Base-by-base conservation (phyloP, 2,888 invertebrate species). In the Lysandra coridon region DNA sequence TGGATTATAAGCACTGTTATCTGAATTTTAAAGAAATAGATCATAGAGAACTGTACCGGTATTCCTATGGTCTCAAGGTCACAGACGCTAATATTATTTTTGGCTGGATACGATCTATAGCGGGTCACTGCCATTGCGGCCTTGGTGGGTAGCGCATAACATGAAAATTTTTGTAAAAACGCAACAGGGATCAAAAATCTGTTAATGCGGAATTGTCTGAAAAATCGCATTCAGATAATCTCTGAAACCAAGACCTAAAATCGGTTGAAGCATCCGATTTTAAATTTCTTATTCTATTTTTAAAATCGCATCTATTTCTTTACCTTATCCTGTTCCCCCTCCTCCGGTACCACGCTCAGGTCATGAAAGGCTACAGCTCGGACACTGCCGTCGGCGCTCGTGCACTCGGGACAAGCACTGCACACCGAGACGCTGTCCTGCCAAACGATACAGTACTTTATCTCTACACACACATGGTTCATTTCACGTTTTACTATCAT, bases 271-370 rank as follows among this genome's bases (percentile, higher is more conserved):
- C 53, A 53, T 53, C 14, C 14, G 14, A 53, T 1, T 53, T 53
- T 14, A 53, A 53, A 53, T 3, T 14, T 53, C 14, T 14, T 1
- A 53, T 53, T 53, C 53, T 14, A 14, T 53, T 53, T 53, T 53
- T 53, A 30, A 30, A 23, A 30, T 23, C 64, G 12, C 23, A 12
- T 30, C 7, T 12, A 30, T 30, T 30, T 30, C 64, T n/a, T 81
- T 83, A 90, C 90, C 90, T 89, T 90, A 69, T 88, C 88, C 14
- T 92, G 92, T 82, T 92, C 93, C 4, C 95, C 96, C 85, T 97
- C 97, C 87, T 97, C 97, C 6, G 97, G 96, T 74, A 97, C 97
- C 40, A 97, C 96, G 80, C 97, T 97, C 77, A 97, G 94, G 87
- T 97, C 97, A 89, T 97, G 97, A 90, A 97, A 97, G 87, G 95